Base-by-base conservation (phyloP, 2,113 vertebrate species). In the Lethenteron reissneri region DNA sequence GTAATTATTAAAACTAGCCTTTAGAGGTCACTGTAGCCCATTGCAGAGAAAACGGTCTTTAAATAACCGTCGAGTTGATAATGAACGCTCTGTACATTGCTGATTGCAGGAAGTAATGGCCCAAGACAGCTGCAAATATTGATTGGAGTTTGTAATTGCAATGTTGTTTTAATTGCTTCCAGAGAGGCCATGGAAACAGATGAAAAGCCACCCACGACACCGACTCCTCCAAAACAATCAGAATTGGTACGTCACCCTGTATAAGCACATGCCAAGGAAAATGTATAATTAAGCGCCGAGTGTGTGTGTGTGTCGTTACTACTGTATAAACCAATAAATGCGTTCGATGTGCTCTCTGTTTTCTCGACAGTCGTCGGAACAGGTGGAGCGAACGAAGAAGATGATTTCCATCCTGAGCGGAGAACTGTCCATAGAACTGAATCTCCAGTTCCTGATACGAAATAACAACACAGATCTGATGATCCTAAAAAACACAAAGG, bases 401-500 rank as follows among this genome's bases (percentile, higher is more conserved):
- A 97, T 99, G 94, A 94, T 99, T 76, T 97, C 92, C 82, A 99
- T 99, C 79, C 83, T 99, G 72, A 99, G 91, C 69, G 94, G 94
- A 12, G 94, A 97, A 82, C 97, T 97, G 92, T 89, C 92, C 64
- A 99, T 99, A 74, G 94, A 99, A 74, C 81, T 99, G 73, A 91
- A 99, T 75, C 81, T 97, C 70, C 94, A 99, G 78, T 99, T 99
- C 81, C 85, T 99, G 79, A 99, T 99, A 79, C 84, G 92, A 82
- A 99, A 97, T 79, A 99, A 99, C 81, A 97, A 99, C 74, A 97
- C 94, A 78, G 94, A 99, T 79, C 83, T 99, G 74, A 97, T 99
- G 92, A 99, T 99, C 77, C 87, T 99, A 72, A 99, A 99, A 85
- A 99, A 95, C 78, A 99, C 94, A 81, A 99, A 99, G 87, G 94